A percentile compares a stretch with the other conserved stretches of the same genome.
These are phyloP conservation scores for Onychomys torridus DNA, from an alignment of 2,797 vertebrate species.

Conservation along the genomic window DNA sequence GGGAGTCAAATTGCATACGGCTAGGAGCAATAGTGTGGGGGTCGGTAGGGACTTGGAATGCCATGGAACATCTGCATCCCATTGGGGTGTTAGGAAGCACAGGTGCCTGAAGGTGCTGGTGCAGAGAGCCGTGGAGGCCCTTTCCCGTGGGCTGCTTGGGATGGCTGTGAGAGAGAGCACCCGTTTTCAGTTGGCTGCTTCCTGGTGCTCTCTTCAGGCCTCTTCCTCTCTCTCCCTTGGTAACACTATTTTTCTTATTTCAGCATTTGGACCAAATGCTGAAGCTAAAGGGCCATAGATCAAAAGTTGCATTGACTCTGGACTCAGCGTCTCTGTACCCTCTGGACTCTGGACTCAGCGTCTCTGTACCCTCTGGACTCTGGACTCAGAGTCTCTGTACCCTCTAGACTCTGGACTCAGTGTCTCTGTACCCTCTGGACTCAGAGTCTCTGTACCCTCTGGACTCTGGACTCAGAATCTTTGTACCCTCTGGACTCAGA, in stretches of 20 bases:
- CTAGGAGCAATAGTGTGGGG: not conserved
- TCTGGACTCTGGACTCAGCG: no score
- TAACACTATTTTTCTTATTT: not conserved
- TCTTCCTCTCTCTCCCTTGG: not conserved
- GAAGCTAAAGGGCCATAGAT: not conserved
- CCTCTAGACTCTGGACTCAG: no score
- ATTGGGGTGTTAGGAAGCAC: not conserved
- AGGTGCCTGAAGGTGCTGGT: not conserved
- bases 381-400: no score
- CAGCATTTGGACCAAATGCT: not conserved
- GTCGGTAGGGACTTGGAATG: accelerated
- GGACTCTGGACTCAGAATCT: no score
- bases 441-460: no score
- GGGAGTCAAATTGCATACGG: not conserved
- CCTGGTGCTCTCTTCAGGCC: not conserved
- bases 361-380: no score
- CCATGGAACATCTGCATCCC: not conserved
- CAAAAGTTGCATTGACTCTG: not conserved
- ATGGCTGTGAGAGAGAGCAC: not conserved
- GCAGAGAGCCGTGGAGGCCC: not conserved
- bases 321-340: no score
- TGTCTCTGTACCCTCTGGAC: no score
- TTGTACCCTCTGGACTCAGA: no score
- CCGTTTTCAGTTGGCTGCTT: not conserved
- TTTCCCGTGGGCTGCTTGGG: not conserved